These are phyloP conservation scores for Myanophis thanlyinensis DNA, from an alignment of 2,113 vertebrate species.

Conservation along the genomic window DNA sequence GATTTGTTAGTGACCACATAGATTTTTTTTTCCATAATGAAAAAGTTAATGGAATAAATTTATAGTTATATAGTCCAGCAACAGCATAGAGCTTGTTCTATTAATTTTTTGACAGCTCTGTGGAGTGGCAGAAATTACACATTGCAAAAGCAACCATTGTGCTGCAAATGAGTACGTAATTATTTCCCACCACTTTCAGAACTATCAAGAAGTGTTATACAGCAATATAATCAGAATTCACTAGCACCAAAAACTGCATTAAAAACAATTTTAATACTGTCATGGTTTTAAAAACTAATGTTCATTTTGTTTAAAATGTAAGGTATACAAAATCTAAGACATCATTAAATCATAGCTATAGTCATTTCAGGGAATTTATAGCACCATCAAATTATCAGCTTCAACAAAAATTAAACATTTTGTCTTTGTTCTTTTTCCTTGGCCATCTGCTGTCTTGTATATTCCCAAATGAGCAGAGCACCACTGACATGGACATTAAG, in stretches of 20 bases:
- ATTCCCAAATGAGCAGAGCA: conserved; percentile 96
- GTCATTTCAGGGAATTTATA: neutral
- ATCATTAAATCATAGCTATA: conserved; percentile 32
- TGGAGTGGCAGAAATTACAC: neutral
- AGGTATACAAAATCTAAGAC: conserved; percentile 50
- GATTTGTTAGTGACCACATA: neutral
- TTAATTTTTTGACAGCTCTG: neutral
- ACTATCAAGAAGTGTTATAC: neutral
- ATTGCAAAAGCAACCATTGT: neutral
- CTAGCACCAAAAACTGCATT: neutral
- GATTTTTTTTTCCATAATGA: neutral
- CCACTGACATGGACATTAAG: conserved; percentile 97
- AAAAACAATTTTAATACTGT: conserved; percentile 42
- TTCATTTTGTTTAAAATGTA: conserved; percentile 31
- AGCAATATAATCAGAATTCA: neutral
- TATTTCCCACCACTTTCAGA: neutral
- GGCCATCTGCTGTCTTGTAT: conserved; percentile 84
- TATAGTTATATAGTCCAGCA: neutral
- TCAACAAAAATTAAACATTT: neutral
- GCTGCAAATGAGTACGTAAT: neutral
- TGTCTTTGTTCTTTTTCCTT: neutral
- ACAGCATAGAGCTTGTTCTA: neutral
- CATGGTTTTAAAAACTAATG: conserved; percentile 66
- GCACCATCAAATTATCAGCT: conserved; percentile 32
- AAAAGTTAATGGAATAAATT: neutral